Percentiles rank a stretch among this genome's conserved stretches.
phyloP scores from a whole-genome alignment of 1,140 invertebrate species.

The Caerostris extrusa region DNA sequence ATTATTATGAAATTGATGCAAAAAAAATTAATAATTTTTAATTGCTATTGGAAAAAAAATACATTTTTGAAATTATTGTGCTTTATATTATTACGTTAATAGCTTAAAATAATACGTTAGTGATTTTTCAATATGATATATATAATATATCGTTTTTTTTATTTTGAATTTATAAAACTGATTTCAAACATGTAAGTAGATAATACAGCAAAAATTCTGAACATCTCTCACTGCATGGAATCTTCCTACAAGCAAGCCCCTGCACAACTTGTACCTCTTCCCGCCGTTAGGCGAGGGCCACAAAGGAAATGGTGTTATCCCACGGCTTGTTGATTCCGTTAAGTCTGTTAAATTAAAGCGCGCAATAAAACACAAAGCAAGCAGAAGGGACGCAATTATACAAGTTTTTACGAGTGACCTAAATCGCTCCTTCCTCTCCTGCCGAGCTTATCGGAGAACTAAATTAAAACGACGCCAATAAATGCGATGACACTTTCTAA shows the following conservation, averaged over 20 bases:
- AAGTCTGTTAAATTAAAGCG: constrained; percentile 70
- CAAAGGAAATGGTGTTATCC: constrained; percentile 52
- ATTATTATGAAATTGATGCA: too few relatives aligned
- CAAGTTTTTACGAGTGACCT: constrained; percentile 75
- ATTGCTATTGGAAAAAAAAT: too few relatives aligned
- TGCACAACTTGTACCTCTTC: background rate
- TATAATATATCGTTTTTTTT: too few relatives aligned
- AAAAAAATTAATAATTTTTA: too few relatives aligned
- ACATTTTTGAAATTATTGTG: too few relatives aligned
- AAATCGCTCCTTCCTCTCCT: constrained; percentile 29
- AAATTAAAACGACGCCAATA: constrained; percentile 56
- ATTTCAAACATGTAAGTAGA: too few relatives aligned
- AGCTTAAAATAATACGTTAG: too few relatives aligned
- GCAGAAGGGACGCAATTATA: constrained; percentile 62
- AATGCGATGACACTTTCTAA: constrained; percentile 37
- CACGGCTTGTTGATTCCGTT: constrained; percentile 72
- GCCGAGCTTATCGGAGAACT: background rate
- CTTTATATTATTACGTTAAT: too few relatives aligned
- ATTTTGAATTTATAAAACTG: too few relatives aligned
- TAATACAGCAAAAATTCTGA: too few relatives aligned
- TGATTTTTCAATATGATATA: too few relatives aligned
- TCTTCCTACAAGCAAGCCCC: background rate
- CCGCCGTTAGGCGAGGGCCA: background rate
- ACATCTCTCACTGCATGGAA: background rate
- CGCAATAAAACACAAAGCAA: constrained; percentile 71